Percentiles rank a stretch among this genome's conserved stretches.
Conservation (phyloP, 1,140 invertebrate genomes). For the Episyrphus balteatus region DNA sequence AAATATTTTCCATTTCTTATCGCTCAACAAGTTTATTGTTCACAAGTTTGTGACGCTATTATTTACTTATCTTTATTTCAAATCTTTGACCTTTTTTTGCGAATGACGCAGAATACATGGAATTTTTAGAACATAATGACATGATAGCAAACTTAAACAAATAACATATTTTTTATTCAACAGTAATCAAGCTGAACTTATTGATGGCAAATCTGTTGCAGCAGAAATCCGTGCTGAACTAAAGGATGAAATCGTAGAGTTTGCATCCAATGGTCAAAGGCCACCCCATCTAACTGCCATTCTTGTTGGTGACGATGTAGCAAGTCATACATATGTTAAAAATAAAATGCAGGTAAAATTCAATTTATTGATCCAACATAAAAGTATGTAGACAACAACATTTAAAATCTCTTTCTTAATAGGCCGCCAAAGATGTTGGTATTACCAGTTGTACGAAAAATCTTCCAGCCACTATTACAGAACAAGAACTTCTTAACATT, state of each 20-base stretch:
- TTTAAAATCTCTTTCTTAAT: background rate
- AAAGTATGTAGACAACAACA: too few species aligned
- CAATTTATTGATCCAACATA: too few species aligned
- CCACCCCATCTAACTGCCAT: conserved; percentile 62
- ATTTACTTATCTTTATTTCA: too few species aligned
- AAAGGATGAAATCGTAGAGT: conserved; percentile 51
- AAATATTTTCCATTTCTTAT: too few species aligned
- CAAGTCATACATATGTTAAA: conserved; percentile 65
- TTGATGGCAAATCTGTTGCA: conserved; percentile 67
- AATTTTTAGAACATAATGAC: too few species aligned
- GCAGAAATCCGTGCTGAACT: conserved; percentile 61
- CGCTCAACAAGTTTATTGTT: too few species aligned
- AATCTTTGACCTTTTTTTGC: too few species aligned
- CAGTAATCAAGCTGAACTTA: conserved; percentile 44
- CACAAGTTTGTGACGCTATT: too few species aligned
- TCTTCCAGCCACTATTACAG: conserved; percentile 43
- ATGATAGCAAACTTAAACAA: too few species aligned
- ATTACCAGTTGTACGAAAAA: conserved; percentile 51
- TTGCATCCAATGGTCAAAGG: conserved; percentile 47
- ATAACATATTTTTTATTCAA: background rate
- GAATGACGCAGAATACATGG: too few species aligned
- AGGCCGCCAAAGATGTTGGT: conserved; percentile 53
- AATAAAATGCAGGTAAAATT: conserved; percentile 55
- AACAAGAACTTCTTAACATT: conserved; percentile 50
- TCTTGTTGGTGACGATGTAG: conserved; percentile 68